phyloP scores from a whole-genome alignment of 2,113 vertebrate genomes.

The Nerophis lumbriciformis region DNA sequence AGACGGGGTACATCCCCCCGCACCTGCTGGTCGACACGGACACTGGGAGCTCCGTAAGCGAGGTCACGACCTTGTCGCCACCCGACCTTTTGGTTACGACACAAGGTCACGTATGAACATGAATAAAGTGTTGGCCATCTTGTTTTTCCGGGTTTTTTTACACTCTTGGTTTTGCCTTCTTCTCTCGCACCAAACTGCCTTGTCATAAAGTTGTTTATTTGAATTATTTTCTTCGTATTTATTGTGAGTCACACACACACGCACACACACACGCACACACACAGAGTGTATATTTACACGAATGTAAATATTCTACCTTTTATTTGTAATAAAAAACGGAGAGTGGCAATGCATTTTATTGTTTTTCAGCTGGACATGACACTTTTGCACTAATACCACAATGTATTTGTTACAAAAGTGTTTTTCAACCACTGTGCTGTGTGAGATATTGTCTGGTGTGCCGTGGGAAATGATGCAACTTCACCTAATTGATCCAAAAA shows the following conservation, averaged over 20 bases:
- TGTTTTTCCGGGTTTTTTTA: not conserved
- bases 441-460: too few relatives aligned
- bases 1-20: constrained; percentile 64
- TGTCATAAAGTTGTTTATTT: constrained; percentile 1
- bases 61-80: not conserved
- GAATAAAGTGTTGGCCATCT: not conserved
- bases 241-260: not conserved
- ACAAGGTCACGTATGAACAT: constrained; percentile 22
- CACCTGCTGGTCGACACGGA: constrained; percentile 58
- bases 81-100: constrained; percentile 36
- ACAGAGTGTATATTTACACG: not conserved
- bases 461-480: too few relatives aligned
- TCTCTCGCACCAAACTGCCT: not conserved
- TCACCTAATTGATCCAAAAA: too few relatives aligned
- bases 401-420: too few relatives aligned
- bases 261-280: not conserved
- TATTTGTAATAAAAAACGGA: not conserved
- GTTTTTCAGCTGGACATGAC: not conserved
- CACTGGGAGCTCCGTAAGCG: not conserved
- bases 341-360: not conserved
- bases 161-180: not conserved
- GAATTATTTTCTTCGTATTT: not conserved
- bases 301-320: constrained; percentile 10
- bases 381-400: too few relatives aligned
- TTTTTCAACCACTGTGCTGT: too few relatives aligned